Evolutionary conservation across 2,888 invertebrate species (phyloP).

Genomic region (Eugnorisma glareosa): DNA sequence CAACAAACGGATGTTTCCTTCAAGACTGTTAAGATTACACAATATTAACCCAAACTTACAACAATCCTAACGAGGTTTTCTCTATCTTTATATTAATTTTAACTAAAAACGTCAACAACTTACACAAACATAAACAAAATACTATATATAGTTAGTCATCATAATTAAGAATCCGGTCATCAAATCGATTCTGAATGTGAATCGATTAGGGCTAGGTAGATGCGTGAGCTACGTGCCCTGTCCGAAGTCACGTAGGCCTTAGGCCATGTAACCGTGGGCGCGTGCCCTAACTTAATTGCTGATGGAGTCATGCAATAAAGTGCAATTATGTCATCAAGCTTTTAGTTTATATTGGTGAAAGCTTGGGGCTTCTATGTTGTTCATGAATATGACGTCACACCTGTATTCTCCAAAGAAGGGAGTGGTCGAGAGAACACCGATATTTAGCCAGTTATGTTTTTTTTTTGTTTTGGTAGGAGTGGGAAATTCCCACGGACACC

Average conservation of each 20-base stretch:
- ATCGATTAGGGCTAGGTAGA: constrained; percentile 76
- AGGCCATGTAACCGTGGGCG: constrained; percentile 67
- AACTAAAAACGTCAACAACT: constrained; percentile 26
- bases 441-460: neutral
- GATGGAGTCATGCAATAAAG: constrained; percentile 73
- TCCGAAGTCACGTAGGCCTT: constrained; percentile 84
- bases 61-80: constrained; percentile 6
- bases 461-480: too few relatives aligned
- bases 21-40: neutral
- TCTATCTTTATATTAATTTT: constrained; percentile 5
- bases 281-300: constrained; percentile 78
- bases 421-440: neutral
- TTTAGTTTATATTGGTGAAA: neutral
- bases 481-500: too few relatives aligned
- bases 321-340: constrained; percentile 12
- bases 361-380: neutral
- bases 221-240: constrained; percentile 74
- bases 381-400: neutral
- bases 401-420: neutral
- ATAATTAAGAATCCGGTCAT: constrained; percentile 79
- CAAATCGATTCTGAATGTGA: constrained; percentile 74
- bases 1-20: neutral
- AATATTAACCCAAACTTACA: constrained; percentile 11
- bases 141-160: constrained; percentile 56
- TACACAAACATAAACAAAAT: constrained; percentile 53